These are phyloP conservation scores for Pungitius pungitius DNA, from an alignment of 2,113 vertebrate species.

Conservation along the genomic window DNA sequence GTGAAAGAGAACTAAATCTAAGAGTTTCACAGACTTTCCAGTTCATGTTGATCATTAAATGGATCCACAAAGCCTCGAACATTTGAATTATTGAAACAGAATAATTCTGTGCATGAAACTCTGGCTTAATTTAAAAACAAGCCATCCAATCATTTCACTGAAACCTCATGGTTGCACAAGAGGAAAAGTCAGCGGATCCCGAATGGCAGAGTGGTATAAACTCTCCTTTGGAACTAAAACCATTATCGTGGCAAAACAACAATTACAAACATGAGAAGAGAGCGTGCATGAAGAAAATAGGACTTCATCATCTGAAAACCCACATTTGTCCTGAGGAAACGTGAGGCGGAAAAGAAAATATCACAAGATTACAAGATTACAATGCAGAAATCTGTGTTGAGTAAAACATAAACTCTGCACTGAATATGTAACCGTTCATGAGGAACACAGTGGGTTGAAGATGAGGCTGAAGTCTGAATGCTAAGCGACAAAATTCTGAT, in stretches of 20 bases:
- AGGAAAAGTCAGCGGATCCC: not conserved
- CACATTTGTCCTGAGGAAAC: not conserved
- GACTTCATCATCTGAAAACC: not conserved
- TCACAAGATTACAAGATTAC: not conserved
- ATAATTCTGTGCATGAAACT: not conserved
- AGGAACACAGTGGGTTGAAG: not conserved
- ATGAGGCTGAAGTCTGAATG: not conserved
- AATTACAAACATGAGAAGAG: not conserved
- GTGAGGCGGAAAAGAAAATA: not conserved
- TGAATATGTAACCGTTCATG: not conserved
- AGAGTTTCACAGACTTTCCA: slow-evolving; percentile 17
- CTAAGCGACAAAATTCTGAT: not conserved
- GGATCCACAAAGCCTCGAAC: slow-evolving; percentile 1
- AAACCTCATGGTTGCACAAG: not conserved
- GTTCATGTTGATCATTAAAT: slow-evolving; percentile 11
- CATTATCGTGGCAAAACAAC: not conserved
- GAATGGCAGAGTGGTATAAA: not conserved
- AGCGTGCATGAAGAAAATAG: not conserved
- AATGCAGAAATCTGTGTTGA: not conserved
- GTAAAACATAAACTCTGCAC: not conserved
- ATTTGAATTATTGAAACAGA: slow-evolving; percentile 14
- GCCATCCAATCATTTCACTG: not conserved
- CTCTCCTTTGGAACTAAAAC: not conserved
- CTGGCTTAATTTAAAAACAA: not conserved
- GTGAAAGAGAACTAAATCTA: slow-evolving; percentile 5